Evolutionary conservation across 2,888 invertebrate genomes (phyloP), one percentile per base, ranked within the genome.

Genomic region (Eupithecia centaureata): DNA sequence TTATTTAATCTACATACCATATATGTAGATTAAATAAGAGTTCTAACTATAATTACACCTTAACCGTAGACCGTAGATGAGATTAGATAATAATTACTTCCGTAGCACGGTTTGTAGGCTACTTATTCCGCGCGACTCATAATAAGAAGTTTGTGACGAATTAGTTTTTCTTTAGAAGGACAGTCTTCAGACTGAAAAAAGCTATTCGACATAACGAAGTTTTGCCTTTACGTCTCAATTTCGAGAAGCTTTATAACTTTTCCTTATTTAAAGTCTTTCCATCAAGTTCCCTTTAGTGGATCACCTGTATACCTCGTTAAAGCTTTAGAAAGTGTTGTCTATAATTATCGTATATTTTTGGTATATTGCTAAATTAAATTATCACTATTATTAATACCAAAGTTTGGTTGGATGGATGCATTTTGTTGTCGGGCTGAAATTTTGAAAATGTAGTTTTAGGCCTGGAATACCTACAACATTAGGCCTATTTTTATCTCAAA

Each of bases 231-330:
- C 33, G 58, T 63, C 74, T 68, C 67, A 68, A 73, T 73, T 67
- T 73, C 25, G 63, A 63, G 68, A 63, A 64, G 73, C 71, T 70
- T 65, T 70, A 73, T 71, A 73, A 74, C 67, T 70, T 74, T 72
- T 70, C 71, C 70, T 70, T 67, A 73, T 74, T 74, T 72, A 72
- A 74, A 74, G 71, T 70, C 71, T 74, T 72, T 72, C 72, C 72
- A 73, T 74, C 73, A 73, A 73, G 70, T 73, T 72, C 70, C 68
- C 68, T 69, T 67, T 74, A 66, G 68, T 63, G 63, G 57, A 64
- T 71, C 73, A 76, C 72, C 74, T 74, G 72, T 67, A 76, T 61
- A 64, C 64, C 70, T 70, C 61, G 69, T 68, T 69, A 47, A 65
- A 42, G 35, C 42, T 33, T 18, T 68, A 71, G 63, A 61, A 73